A percentile compares a stretch with the other conserved stretches of the same genome.
These are phyloP conservation scores for Sarotherodon lohbergeri DNA, from an alignment of 2,113 vertebrate genomes.

Conservation along the genomic window DNA sequence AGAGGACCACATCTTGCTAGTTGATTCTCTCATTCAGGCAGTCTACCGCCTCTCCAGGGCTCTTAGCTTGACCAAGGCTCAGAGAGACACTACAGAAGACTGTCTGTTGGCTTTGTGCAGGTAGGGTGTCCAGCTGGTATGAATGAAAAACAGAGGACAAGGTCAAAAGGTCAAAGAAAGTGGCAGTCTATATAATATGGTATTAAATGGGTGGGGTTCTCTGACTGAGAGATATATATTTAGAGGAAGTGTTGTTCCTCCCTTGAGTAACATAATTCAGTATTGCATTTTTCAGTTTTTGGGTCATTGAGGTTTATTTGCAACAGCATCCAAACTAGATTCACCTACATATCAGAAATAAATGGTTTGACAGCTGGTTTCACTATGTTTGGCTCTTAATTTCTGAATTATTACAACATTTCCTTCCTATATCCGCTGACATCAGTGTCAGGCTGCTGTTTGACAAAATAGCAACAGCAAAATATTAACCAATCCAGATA, in stretches of 20 bases:
- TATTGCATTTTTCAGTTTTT: background rate
- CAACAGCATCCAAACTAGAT: background rate
- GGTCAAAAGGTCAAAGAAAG: background rate
- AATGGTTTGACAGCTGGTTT: background rate
- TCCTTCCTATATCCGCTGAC: background rate
- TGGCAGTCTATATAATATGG: background rate
- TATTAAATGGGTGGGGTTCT: background rate
- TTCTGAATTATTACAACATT: background rate
- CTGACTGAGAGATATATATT: background rate
- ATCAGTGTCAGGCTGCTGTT: background rate
- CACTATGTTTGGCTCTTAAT: background rate
- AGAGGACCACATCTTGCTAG: slow-evolving; percentile 76
- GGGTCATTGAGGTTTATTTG: background rate
- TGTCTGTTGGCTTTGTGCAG: slow-evolving; percentile 86
- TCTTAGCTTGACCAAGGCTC: slow-evolving; percentile 90
- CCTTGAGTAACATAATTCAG: rapidly evolving
- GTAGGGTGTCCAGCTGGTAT: slow-evolving; percentile 11
- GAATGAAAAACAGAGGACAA: background rate
- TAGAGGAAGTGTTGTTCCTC: background rate
- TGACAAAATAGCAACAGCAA: background rate
- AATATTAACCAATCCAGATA: background rate
- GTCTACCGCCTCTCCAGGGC: slow-evolving; percentile 87
- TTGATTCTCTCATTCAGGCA: slow-evolving; percentile 85
- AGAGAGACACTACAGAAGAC: slow-evolving; percentile 87
- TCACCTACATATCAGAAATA: background rate